phyloP scores from a whole-genome alignment of 2,888 invertebrate genomes.

The Drosophila nr. medialis region DNA sequence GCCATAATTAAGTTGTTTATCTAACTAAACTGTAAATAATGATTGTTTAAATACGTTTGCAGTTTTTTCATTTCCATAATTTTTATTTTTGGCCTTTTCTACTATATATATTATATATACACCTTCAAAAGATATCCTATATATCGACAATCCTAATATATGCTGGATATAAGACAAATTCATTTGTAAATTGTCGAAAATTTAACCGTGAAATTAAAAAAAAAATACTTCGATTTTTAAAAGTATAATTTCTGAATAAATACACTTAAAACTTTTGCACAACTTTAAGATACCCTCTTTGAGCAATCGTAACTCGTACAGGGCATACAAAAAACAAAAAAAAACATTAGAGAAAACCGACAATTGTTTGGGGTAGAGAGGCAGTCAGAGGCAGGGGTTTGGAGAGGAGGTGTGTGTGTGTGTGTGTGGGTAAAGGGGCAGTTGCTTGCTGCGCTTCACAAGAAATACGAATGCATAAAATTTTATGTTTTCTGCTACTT shows the following conservation, averaged over 20 bases:
- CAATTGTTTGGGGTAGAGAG: constrained; percentile 70
- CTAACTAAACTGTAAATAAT: not conserved
- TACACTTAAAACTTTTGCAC: not conserved
- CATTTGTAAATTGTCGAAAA: too few relatives aligned
- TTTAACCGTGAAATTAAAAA: too few relatives aligned
- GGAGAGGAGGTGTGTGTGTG: constrained; percentile 6
- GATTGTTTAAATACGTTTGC: not conserved
- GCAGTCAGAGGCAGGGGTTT: not conserved
- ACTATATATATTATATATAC: too few relatives aligned
- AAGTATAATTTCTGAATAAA: too few relatives aligned
- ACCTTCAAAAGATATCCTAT: too few relatives aligned
- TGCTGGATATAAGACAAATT: too few relatives aligned
- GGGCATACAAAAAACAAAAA: constrained; percentile 11
- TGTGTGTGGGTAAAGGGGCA: constrained; percentile 6
- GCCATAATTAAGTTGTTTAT: not conserved
- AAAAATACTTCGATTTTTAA: too few relatives aligned
- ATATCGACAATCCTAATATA: too few relatives aligned
- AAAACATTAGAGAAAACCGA: constrained; percentile 78
- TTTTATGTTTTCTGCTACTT: constrained; percentile 80
- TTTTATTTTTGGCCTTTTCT: too few relatives aligned
- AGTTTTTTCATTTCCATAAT: too few relatives aligned
- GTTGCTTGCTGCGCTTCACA: constrained; percentile 71
- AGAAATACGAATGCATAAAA: constrained; percentile 82
- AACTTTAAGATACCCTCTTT: not conserved
- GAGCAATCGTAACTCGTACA: not conserved